Percentiles rank a stretch among this genome's conserved stretches.
These are phyloP conservation scores for Rafetus swinhoei DNA, from an alignment of 2,113 vertebrate genomes.

Conservation along the genomic window DNA sequence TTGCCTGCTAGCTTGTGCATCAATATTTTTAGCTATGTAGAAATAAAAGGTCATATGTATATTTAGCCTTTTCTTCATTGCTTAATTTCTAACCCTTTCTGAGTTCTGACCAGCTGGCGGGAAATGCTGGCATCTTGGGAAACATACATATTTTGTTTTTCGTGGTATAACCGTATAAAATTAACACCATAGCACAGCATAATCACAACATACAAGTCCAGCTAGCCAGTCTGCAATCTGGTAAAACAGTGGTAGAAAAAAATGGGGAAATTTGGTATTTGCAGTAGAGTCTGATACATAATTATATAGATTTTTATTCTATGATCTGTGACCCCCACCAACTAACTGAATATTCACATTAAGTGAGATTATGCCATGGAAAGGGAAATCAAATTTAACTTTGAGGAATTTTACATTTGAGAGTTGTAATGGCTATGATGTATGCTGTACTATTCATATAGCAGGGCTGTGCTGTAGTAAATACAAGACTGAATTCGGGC, in stretches of 20 bases:
- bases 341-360: background rate
- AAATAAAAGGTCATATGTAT: rapidly evolving
- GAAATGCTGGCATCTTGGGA: background rate
- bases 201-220: background rate
- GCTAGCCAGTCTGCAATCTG: background rate
- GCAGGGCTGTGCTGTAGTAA: background rate
- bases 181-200: background rate
- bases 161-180: background rate
- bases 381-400: background rate
- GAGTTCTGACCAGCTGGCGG: background rate
- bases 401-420: background rate
- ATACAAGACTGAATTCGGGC: background rate
- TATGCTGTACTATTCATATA: background rate
- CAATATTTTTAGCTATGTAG: rapidly evolving
- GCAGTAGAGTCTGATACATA: rapidly evolving
- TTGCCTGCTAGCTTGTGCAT: background rate
- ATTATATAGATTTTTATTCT: rapidly evolving
- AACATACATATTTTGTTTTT: background rate
- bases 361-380: background rate
- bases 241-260: background rate
- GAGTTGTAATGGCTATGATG: rapidly evolving
- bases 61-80: slow-evolving; percentile 35
- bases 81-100: slow-evolving; percentile 14
- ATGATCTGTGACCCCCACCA: background rate
- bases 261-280: background rate